Percentiles rank a stretch among this genome's conserved stretches.
These are phyloP conservation scores for Polylopha cassiicola DNA, from an alignment of 2,888 invertebrate species.

Conservation along the genomic window DNA sequence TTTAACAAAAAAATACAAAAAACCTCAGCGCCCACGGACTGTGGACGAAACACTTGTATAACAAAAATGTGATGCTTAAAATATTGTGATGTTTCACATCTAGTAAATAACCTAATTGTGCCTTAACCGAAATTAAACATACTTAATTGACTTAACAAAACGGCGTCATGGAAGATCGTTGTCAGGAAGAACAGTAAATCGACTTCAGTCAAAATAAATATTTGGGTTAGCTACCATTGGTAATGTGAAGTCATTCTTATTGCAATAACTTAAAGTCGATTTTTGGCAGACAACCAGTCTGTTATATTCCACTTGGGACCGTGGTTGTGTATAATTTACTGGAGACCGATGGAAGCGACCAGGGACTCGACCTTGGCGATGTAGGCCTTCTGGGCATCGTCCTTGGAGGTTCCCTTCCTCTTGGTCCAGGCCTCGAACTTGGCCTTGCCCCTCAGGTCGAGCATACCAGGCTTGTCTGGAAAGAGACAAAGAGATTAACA, in stretches of 20 bases:
- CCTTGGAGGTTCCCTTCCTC: constrained; percentile 85
- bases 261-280: too few relatives aligned
- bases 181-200: constrained; percentile 1
- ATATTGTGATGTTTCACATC: constrained; percentile 49
- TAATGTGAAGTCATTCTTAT: too few relatives aligned
- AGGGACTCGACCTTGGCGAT: constrained; percentile 83
- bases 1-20: constrained; percentile 32
- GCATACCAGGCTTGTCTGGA: constrained; percentile 91
- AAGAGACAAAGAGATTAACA: constrained; percentile 35
- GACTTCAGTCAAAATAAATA: constrained; percentile 8
- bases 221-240: too few relatives aligned
- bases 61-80: constrained; percentile 32
- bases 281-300: too few relatives aligned
- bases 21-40: constrained; percentile 37
- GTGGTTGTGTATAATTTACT: constrained; percentile 42
- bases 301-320: constrained; percentile 12
- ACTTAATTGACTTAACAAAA: constrained; percentile 42
- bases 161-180: constrained; percentile 27
- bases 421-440: constrained; percentile 97
- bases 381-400: constrained; percentile 91
- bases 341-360: constrained; percentile 78
- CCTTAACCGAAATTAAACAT: constrained; percentile 49
- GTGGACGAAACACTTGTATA: constrained; percentile 28
- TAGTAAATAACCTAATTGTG: constrained; percentile 43
- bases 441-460: constrained; percentile 96